Percentiles rank a stretch among this genome's conserved stretches.
Evolutionary conservation across 2,113 vertebrate species (phyloP).

Genomic region (Pardalotus punctatus): DNA sequence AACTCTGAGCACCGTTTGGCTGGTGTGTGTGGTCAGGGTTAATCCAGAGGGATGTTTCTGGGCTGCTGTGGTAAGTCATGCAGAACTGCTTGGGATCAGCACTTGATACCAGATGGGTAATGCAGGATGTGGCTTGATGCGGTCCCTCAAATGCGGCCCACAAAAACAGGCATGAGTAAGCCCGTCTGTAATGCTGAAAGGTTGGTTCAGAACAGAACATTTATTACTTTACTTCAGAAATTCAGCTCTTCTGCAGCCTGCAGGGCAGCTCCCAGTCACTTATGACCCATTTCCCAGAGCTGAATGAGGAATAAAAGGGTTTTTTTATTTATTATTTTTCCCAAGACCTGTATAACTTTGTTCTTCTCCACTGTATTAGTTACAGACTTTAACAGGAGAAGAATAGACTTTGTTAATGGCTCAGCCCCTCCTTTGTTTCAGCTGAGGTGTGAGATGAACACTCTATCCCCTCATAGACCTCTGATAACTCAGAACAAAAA

Average conservation of each 20-base stretch:
- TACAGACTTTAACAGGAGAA: background rate
- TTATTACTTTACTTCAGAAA: background rate
- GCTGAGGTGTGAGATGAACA: background rate
- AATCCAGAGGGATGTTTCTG: background rate
- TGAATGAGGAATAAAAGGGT: background rate
- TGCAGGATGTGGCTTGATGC: background rate
- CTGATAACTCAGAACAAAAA: background rate
- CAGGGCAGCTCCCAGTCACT: background rate
- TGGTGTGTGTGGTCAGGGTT: background rate
- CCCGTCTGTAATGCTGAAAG: background rate
- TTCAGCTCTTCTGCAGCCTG: background rate
- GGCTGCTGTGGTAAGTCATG: background rate
- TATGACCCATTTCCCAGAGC: background rate
- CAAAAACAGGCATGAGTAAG: background rate
- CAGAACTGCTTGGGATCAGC: background rate
- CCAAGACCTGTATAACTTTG: background rate
- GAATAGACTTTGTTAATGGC: background rate
- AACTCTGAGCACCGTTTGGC: background rate
- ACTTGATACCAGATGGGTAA: background rate
- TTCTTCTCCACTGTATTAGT: no score
- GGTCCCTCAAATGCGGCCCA: background rate
- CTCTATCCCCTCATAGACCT: background rate
- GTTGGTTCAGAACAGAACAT: background rate
- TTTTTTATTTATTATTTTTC: background rate
- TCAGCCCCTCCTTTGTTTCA: background rate